phyloP scores from a whole-genome alignment of 1,140 invertebrate species.

The Brachystomella parvula region DNA sequence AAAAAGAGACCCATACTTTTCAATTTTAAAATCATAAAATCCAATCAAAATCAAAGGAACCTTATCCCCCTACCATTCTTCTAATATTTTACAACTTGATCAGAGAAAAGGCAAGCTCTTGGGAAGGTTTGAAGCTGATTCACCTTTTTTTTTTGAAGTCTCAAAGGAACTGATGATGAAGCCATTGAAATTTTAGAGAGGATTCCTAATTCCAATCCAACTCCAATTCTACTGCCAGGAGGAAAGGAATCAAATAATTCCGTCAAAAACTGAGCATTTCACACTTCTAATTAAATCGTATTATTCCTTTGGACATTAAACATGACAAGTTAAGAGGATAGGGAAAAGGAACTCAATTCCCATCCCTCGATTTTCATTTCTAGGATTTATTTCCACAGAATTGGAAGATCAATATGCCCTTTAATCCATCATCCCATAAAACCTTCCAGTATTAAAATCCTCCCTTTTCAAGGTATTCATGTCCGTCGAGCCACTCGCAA shows the following conservation, averaged over 20 bases:
- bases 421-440: constrained; percentile 9
- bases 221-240: too few species aligned
- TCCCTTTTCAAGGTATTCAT: too few species aligned
- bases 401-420: too few species aligned
- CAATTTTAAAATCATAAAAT: constrained; percentile 7
- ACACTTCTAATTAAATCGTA: background rate
- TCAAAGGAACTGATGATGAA: too few species aligned
- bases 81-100: too few species aligned
- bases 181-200: too few species aligned
- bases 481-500: too few species aligned
- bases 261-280: background rate
- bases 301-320: background rate
- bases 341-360: background rate
- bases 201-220: background rate
- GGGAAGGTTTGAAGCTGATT: background rate
- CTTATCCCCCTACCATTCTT: too few species aligned
- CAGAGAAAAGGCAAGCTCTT: background rate
- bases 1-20: background rate
- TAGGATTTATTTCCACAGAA: background rate
- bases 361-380: background rate
- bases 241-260: constrained; percentile 1
- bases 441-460: background rate
- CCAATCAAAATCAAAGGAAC: background rate
- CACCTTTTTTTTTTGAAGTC: too few species aligned
- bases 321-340: background rate